A percentile compares a stretch with the other conserved stretches of the same genome.
These are phyloP conservation scores for Eucera pruinosa DNA, from an alignment of 2,888 invertebrate species.

Conservation along the genomic window DNA sequence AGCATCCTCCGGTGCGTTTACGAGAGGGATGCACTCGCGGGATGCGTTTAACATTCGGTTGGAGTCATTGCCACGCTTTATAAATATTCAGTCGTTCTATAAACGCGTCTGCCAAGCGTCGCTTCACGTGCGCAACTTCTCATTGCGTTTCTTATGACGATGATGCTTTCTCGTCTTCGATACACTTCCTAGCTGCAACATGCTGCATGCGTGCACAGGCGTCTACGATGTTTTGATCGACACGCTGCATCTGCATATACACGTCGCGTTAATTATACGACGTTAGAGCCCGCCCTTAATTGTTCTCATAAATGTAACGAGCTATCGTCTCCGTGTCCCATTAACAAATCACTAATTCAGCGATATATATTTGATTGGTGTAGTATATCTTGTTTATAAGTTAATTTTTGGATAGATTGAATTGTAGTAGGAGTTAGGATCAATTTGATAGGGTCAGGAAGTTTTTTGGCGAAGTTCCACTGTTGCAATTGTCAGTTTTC, in stretches of 20 bases:
- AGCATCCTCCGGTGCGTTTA: background rate
- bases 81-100: conserved; percentile 53
- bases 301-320: no score
- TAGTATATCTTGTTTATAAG: no score
- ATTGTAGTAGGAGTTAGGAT: no score
- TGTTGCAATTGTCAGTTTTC: no score
- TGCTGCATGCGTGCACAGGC: background rate
- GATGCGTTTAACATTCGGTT: conserved; percentile 45
- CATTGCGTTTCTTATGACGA: conserved; percentile 10
- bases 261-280: conserved; percentile 27
- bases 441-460: no score
- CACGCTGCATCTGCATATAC: conserved; percentile 18
- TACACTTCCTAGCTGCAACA: background rate
- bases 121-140: conserved; percentile 17
- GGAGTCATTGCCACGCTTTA: conserved; percentile 52
- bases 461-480: no score
- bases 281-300: conserved; percentile 36
- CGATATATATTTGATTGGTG: no score
- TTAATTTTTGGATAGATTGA: no score
- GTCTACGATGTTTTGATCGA: background rate
- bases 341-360: no score
- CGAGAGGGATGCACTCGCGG: background rate
- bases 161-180: conserved; percentile 4
- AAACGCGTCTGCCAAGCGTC: conserved; percentile 20
- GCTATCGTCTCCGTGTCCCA: no score